Base-by-base conservation (phyloP, 2,888 invertebrate species). In the Pollenia amentaria region DNA sequence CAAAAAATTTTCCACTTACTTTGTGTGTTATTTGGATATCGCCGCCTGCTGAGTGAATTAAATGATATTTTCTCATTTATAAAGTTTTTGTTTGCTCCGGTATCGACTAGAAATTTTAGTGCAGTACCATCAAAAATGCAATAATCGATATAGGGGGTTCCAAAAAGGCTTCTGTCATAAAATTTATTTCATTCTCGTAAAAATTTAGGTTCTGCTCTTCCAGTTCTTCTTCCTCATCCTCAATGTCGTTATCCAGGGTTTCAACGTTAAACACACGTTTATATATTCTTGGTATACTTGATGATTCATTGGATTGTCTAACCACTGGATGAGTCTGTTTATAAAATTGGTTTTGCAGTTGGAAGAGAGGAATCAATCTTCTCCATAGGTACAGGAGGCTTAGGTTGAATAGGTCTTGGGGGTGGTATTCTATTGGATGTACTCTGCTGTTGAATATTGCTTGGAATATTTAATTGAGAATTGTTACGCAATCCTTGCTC, bases 231-330 rank as follows among this genome's bases (percentile, higher is more conserved):
- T 46, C 21, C 9, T 46, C 29, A 7, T 67, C 67, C n/a, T 67
- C 64, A 64, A 42, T 14, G 46, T 46, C 6, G 46, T 46, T 46
- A 46, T 46, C 46, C 46, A 46, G 46, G 46, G 46, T 29, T 29
- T 29, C 29, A 3, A 29, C 29, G 3, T 55, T 55, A n/a, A 29
- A 57, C 1, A 57, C 12, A 57, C 57, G 57, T 29, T 62, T 40
- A 21, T 62, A 40, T 40, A 40, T 62, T 62, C 62, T 21, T 14
- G 62, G 40, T 38, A 62, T 62, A 40, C 40, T 40, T 62, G 62
- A 62, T 65, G 64, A 64, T 64, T 64, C 64, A 64, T 64, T 64
- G 64, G 64, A 64, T 64, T 64, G 64, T 64, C 64, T 64, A n/a
- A 42, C 64, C 38, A 64, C 64, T 64, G 64, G 64, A 64, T 38